Evolutionary conservation across 2,797 vertebrate genomes (phyloP).

Genomic region (Poecilia picta): DNA sequence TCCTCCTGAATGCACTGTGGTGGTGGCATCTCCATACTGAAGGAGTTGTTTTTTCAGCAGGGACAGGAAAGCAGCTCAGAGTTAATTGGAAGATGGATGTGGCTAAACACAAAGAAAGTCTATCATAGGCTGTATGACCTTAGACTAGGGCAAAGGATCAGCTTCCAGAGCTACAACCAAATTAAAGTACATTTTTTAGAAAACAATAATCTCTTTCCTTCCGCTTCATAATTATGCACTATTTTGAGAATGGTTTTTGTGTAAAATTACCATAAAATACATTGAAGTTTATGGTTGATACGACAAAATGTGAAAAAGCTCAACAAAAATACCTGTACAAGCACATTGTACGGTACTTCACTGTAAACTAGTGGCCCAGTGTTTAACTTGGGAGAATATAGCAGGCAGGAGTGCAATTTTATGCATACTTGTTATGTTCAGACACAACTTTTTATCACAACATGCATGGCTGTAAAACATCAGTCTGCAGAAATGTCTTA

Average conservation of each 20-base stretch:
- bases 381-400: slow-evolving; percentile 59
- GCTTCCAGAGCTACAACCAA: not conserved
- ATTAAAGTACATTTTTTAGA: not conserved
- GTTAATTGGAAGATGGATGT: not conserved
- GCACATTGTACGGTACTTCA: not conserved
- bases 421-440: slow-evolving; percentile 69
- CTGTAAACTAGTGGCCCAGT: slow-evolving; percentile 24
- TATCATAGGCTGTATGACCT: not conserved
- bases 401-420: slow-evolving; percentile 67
- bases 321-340: not conserved
- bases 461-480: slow-evolving; percentile 77
- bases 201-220: not conserved
- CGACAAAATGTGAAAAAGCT: not conserved
- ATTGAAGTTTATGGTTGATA: not conserved
- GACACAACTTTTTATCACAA: slow-evolving; percentile 71
- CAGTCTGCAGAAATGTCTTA: slow-evolving; percentile 68
- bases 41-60: not conserved
- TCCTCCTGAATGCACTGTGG: not conserved
- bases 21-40: not conserved
- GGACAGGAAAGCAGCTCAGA: not conserved
- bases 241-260: too few relatives aligned
- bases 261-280: too few relatives aligned
- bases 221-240: not conserved
- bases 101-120: not conserved
- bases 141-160: not conserved